Conservation (phyloP, 1,140 invertebrate genomes). For the Pogonognathellus flavescens region DNA sequence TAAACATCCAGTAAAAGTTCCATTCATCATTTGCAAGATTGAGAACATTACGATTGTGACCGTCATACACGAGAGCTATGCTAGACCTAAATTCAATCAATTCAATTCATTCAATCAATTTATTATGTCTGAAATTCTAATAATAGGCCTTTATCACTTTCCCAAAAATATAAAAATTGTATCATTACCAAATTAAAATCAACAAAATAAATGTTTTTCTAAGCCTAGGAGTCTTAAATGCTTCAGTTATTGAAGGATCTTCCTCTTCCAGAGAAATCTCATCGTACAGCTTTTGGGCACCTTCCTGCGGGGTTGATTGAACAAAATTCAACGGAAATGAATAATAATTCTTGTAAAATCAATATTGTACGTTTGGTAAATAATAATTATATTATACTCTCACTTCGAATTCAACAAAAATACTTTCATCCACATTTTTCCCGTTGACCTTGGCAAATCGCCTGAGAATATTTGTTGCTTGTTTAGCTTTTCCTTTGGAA, state of each 20-base stretch:
- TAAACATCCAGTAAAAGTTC: conserved; percentile 85
- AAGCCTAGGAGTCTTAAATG: conserved; percentile 81
- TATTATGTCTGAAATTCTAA: neutral
- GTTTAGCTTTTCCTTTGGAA: conserved; percentile 83
- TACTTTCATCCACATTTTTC: conserved; percentile 78
- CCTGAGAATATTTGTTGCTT: conserved; percentile 81
- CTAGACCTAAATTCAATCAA: conserved; percentile 76
- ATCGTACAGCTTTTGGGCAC: conserved; percentile 66
- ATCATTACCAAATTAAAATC: conserved; percentile 80
- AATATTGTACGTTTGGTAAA: no score
- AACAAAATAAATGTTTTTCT: conserved; percentile 80
- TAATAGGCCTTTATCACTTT: no score
- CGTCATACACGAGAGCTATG: conserved; percentile 82
- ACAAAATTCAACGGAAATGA: neutral
- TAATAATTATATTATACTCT: conserved; percentile 66
- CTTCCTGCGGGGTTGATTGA: conserved; percentile 47
- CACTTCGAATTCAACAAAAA: conserved; percentile 81
- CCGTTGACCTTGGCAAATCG: conserved; percentile 86
- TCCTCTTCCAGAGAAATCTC: conserved; percentile 78
- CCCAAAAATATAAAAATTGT: neutral
- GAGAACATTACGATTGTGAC: conserved; percentile 61
- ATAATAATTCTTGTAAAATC: no score
- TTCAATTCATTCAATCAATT: no score
- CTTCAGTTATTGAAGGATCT: conserved; percentile 82
- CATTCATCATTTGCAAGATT: conserved; percentile 54